A percentile compares a stretch with the other conserved stretches of the same genome.
These are phyloP conservation scores for Agrochola macilenta DNA, from an alignment of 2,888 invertebrate genomes.

Conservation along the genomic window DNA sequence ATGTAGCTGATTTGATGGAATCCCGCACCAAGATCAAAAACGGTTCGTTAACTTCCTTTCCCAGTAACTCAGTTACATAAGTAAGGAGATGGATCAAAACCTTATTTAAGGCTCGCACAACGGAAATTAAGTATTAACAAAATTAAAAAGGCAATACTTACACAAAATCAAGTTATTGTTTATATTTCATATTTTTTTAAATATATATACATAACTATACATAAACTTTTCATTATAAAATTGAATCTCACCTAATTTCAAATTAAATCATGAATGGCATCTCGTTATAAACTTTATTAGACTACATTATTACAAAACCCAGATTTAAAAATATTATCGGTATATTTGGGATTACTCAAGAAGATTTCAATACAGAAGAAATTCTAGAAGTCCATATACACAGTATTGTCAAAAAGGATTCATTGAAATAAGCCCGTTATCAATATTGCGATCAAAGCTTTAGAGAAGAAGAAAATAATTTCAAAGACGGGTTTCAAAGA, in stretches of 20 bases:
- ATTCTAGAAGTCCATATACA: conserved; percentile 17
- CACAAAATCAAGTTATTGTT: neutral
- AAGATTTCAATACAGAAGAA: neutral
- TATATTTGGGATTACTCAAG: neutral
- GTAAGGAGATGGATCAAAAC: conserved; percentile 70
- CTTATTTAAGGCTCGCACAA: conserved; percentile 65
- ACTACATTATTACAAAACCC: neutral
- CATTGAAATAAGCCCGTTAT: conserved; percentile 54
- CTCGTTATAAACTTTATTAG: neutral
- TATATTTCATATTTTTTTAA: no score
- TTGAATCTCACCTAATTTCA: neutral
- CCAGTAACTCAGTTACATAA: conserved; percentile 78
- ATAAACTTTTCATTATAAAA: neutral
- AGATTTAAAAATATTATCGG: neutral
- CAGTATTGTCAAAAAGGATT: conserved; percentile 35
- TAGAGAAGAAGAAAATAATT: conserved; percentile 66
- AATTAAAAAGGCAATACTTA: neutral
- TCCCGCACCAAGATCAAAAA: conserved; percentile 75
- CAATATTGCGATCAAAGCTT: conserved; percentile 68
- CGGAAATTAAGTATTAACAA: conserved; percentile 26
- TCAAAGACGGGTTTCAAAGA: conserved; percentile 71
- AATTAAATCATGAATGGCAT: neutral
- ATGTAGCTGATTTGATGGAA: conserved; percentile 79
- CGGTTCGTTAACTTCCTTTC: conserved; percentile 82
- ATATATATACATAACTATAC: neutral